Evolutionary conservation across 2,797 vertebrate genomes (phyloP).

Genomic region (Thamnophis elegans): DNA sequence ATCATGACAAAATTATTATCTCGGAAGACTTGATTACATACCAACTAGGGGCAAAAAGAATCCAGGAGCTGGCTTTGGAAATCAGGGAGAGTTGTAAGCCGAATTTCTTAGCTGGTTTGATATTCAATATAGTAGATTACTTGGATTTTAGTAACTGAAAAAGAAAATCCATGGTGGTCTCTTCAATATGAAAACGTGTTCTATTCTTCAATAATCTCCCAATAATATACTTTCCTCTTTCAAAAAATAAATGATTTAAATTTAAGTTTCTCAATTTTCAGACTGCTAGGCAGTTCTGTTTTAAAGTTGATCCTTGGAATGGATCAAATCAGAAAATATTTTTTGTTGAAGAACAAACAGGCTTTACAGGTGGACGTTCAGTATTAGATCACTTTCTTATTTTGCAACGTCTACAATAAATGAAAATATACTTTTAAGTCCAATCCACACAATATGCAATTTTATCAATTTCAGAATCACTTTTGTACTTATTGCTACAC

Average conservation of each 20-base stretch:
- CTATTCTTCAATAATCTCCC: not conserved
- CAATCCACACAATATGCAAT: not conserved
- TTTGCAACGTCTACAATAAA: not conserved
- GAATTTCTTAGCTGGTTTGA: not conserved
- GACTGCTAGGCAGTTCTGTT: not conserved
- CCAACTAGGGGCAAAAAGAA: not conserved
- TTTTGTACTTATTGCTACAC: not conserved
- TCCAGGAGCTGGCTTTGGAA: not conserved
- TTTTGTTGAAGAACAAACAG: not conserved
- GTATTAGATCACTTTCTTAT: not conserved
- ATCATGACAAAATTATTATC: not conserved
- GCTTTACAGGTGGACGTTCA: not conserved
- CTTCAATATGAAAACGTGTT: not conserved
- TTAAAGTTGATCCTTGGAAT: not conserved
- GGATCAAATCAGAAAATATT: not conserved
- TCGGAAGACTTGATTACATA: not conserved
- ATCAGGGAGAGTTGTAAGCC: not conserved
- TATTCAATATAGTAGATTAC: not conserved
- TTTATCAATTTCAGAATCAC: not conserved
- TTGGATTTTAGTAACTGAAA: not conserved
- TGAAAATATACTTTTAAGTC: not conserved
- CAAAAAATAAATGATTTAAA: not conserved
- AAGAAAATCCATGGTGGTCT: accelerated
- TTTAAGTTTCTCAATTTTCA: not conserved
- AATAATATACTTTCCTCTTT: not conserved